A percentile compares a stretch with the other conserved stretches of the same genome.
phyloP scores from a whole-genome alignment of 37 sponge, comb jelly and placozoan species.

The Corticium candelabrum region DNA sequence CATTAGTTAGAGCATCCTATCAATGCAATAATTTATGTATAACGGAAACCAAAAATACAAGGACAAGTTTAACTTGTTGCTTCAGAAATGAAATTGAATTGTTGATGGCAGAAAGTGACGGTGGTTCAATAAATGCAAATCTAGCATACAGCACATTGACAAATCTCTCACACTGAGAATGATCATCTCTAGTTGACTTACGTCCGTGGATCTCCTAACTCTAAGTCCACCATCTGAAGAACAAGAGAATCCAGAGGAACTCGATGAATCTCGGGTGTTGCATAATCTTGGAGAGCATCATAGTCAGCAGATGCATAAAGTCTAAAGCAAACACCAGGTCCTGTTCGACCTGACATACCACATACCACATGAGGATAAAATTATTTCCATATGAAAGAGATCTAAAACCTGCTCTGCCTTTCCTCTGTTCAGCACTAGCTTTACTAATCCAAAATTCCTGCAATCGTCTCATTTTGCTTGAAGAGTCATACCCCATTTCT shows the following conservation, averaged over 20 bases:
- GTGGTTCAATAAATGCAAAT: constrained; percentile 77
- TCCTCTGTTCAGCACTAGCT: constrained; percentile 93
- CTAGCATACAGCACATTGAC: constrained; percentile 12
- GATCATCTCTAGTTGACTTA: constrained; percentile 15
- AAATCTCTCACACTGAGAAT: neutral
- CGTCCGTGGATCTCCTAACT: constrained; percentile 47
- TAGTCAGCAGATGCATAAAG: constrained; percentile 84
- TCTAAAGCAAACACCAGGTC: constrained; percentile 91
- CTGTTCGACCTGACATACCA: constrained; percentile 65
- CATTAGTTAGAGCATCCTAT: constrained; percentile 42
- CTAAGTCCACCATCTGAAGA: constrained; percentile 52
- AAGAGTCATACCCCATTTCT: constrained; percentile 89
- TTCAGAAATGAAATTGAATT: constrained; percentile 52
- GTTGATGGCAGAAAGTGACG: constrained; percentile 48
- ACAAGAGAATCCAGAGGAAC: constrained; percentile 86
- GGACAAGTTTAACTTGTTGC: constrained; percentile 38
- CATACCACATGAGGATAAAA: neutral
- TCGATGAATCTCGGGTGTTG: constrained; percentile 85
- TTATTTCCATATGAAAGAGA: neutral
- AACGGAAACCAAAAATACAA: neutral
- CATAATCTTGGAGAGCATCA: constrained; percentile 64
- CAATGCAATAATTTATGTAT: neutral
- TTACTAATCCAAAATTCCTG: constrained; percentile 98
- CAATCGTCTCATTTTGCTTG: constrained; percentile 71
- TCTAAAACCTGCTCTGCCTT: constrained; percentile 72